Base-by-base conservation (phyloP, 2,797 vertebrate species). In the Bradypus variegatus region DNA sequence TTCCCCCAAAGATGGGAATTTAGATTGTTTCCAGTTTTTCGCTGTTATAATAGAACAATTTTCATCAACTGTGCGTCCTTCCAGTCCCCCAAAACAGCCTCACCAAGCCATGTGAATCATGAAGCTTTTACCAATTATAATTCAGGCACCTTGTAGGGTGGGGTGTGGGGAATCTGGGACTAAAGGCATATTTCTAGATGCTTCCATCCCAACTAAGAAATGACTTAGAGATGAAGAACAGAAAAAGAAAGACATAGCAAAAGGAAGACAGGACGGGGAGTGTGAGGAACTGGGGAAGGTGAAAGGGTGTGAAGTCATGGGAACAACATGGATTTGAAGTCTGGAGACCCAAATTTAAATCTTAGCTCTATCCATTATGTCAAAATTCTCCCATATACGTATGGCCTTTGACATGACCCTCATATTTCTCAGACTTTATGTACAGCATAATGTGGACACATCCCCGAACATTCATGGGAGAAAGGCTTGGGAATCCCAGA, bases 41-140 rank as follows among this genome's bases (percentile, higher is more conserved):
- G 45, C 76, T 50, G 15, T 6, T 25, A 33, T 5, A 5, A 27
- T 3, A 14, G 6, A 69, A 27, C 38, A 1, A 15, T 36, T 38
- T 6, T 9, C 23, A 1, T 21, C 4, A 8, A 0, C 1, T 0
- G 2, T 1, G 19, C 31, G 21, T 36, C 65, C 41, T 19, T 14
- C 2, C 31, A 8, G 60, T 72, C 50, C 77, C 41, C 60, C 11
- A 0, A 3, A 7, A 55, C 8, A 15, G 48, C 53, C n/a, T 25
- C 0, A 12, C 25, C 12, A 8, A 16, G 69, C 48, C 55, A 11
- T 3, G 29, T 2, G 50, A 78, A 29, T 58, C 48, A 7, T 0
- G 7, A 27, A 5, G 11, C 33, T 23, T 27, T 25, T 25, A n/a
- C 33, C 3, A 25, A 18, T 12, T 11, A 12, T 1, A 21, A 38